Evolutionary conservation across 2,888 invertebrate genomes (phyloP).

Genomic region (Strigamia transsilvanica): DNA sequence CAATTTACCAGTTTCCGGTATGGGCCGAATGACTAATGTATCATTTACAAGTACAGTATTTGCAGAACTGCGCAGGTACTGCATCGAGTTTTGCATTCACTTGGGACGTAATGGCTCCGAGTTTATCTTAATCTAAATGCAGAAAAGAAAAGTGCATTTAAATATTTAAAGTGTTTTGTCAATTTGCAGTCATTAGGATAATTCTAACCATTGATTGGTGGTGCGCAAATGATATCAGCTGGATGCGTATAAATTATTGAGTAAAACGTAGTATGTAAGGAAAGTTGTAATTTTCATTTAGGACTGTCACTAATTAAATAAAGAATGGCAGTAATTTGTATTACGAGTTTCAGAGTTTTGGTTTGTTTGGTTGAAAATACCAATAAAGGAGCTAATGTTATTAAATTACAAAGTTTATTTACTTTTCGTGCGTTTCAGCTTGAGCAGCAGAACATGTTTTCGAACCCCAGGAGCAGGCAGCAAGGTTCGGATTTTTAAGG

Average conservation of each 20-base stretch:
- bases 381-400: neutral
- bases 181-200: neutral
- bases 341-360: neutral
- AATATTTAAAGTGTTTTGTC: neutral
- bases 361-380: neutral
- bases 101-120: too few species aligned
- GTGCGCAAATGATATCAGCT: neutral
- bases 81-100: neutral
- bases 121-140: too few species aligned
- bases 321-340: constrained; percentile 3
- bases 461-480: too few species aligned
- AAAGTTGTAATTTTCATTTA: neutral
- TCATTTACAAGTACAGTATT: neutral
- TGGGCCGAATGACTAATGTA: neutral
- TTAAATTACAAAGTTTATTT: too few species aligned
- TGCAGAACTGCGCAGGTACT: neutral
- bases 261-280: neutral
- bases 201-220: neutral
- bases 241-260: neutral
- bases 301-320: neutral
- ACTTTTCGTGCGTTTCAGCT: too few species aligned
- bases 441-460: too few species aligned
- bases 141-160: neutral
- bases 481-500: too few species aligned
- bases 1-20: constrained; percentile 13